phyloP scores from a whole-genome alignment of 2,113 vertebrate species.

The Sturnus vulgaris region DNA sequence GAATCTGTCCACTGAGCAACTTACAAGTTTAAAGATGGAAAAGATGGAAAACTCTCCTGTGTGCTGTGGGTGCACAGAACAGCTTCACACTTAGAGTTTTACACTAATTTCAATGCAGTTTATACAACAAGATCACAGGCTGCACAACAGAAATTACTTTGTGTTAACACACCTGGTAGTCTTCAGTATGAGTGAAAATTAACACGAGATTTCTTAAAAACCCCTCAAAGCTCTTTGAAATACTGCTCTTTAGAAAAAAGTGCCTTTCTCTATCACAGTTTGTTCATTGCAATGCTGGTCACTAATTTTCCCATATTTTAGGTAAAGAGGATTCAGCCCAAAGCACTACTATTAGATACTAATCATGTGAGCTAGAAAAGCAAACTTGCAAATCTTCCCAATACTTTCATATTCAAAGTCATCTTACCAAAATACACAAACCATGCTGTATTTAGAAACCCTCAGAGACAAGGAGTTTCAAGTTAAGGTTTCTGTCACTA shows the following conservation, averaged over 20 bases:
- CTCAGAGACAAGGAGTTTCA: background rate
- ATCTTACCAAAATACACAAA: background rate
- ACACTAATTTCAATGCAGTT: background rate
- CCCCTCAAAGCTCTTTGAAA: background rate
- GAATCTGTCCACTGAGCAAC: background rate
- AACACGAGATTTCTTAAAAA: background rate
- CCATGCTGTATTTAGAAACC: background rate
- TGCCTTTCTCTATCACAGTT: background rate
- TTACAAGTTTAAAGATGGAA: background rate
- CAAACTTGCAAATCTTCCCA: background rate
- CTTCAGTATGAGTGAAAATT: background rate
- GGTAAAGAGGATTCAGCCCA: background rate
- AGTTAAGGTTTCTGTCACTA: background rate
- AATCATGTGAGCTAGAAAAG: background rate
- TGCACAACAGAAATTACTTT: background rate
- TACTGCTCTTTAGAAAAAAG: background rate
- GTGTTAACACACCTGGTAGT: background rate
- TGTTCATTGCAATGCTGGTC: background rate
- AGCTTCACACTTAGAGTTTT: background rate
- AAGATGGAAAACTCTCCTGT: background rate
- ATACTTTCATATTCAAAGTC: background rate
- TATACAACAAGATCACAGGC: background rate
- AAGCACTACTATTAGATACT: background rate
- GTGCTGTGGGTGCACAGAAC: background rate
- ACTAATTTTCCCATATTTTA: background rate